Evolutionary conservation across 1,140 invertebrate species (phyloP).

Genomic region (Drosophila lacertosa): DNA sequence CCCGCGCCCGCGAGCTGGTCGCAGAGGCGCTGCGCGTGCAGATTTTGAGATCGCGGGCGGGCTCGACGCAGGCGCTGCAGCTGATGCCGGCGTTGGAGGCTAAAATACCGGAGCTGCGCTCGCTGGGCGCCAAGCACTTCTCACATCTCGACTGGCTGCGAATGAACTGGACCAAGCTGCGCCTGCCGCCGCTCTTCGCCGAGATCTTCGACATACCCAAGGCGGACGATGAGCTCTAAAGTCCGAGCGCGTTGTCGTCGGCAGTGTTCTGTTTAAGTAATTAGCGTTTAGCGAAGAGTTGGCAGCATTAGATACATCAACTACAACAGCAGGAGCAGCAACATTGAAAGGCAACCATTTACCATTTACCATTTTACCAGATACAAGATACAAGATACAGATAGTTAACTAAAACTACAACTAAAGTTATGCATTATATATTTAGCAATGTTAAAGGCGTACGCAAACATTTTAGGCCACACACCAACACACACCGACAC

Average conservation of each 20-base stretch:
- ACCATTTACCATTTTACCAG: conserved; percentile 22
- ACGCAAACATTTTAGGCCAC: conserved; percentile 39
- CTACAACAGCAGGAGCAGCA: conserved; percentile 23
- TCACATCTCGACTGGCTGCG: conserved; percentile 96
- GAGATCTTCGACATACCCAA: conserved; percentile 99
- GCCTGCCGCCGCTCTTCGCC: conserved; percentile 95
- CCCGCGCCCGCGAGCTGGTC: conserved; percentile 92
- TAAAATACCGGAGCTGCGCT: conserved; percentile 91
- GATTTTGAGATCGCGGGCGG: conserved; percentile 76
- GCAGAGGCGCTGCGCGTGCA: conserved; percentile 88
- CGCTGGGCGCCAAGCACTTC: conserved; percentile 93
- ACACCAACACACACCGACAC: conserved; percentile 2
- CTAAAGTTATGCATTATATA: conserved; percentile 48
- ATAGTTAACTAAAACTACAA: conserved; percentile 30
- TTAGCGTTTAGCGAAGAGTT: conserved; percentile 52
- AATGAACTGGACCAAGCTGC: conserved; percentile 92
- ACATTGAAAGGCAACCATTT: conserved; percentile 11
- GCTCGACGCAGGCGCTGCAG: conserved; percentile 84
- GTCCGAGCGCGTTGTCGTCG: conserved; percentile 8
- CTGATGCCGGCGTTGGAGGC: conserved; percentile 89
- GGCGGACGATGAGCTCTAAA: conserved; percentile 87
- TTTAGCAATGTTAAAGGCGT: conserved; percentile 60
- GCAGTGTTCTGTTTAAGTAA: conserved; percentile 58
- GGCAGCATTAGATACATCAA: conserved; percentile 33
- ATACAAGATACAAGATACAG: conserved; percentile 12